phyloP scores from a whole-genome alignment of 1,140 invertebrate species.

The Ericerus pela region DNA sequence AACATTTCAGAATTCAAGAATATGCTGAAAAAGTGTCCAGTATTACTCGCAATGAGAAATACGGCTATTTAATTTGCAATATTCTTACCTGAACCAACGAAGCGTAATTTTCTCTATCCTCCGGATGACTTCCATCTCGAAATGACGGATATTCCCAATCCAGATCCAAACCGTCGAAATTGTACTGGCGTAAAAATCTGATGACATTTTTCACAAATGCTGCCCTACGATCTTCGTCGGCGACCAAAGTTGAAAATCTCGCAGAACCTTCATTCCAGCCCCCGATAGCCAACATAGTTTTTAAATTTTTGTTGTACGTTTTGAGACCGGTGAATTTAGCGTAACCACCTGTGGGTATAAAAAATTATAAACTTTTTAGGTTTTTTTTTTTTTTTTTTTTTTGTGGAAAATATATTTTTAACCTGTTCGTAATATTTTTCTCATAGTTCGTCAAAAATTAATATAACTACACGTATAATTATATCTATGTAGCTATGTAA shows the following conservation, averaged over 20 bases:
- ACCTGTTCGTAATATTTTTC: no score
- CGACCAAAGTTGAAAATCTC: conserved; percentile 75
- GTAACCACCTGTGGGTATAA: conserved; percentile 77
- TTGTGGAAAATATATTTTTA: no score
- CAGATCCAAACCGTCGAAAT: conserved; percentile 89
- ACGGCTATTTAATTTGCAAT: neutral
- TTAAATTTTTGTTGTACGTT: conserved; percentile 81
- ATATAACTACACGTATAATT: no score
- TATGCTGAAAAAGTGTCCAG: neutral
- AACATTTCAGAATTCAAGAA: no score
- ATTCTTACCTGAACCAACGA: conserved; percentile 57
- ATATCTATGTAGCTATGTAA: no score
- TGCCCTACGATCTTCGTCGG: conserved; percentile 50
- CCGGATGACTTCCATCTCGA: conserved; percentile 76
- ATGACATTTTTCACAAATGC: conserved; percentile 75
- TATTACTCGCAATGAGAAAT: neutral
- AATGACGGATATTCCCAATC: conserved; percentile 93
- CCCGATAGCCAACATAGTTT: conserved; percentile 83
- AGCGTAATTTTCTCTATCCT: conserved; percentile 81
- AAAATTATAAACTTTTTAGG: no score
- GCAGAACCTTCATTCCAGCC: conserved; percentile 92
- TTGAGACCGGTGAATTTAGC: conserved; percentile 88
- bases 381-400: no score
- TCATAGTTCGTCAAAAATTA: no score
- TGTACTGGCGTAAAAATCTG: conserved; percentile 75